Evolutionary conservation across 2,888 invertebrate genomes (phyloP).

Genomic region (Limnephilus auricula): DNA sequence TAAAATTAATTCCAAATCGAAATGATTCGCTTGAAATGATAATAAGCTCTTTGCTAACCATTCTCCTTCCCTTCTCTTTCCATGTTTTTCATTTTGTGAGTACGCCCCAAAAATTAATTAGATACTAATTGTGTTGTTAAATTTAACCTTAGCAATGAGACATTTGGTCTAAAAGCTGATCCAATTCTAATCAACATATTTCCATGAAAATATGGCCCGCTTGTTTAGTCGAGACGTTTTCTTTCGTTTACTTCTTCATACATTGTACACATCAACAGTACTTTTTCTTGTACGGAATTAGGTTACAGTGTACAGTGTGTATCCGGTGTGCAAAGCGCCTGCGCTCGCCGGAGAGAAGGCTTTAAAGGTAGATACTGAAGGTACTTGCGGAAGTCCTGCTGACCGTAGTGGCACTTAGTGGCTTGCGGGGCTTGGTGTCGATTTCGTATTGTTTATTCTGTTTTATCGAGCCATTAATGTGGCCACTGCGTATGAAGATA

Average conservation of each 20-base stretch:
- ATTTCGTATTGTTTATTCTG: not conserved
- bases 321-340: constrained; percentile 26
- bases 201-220: not conserved
- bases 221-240: not conserved
- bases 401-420: constrained; percentile 25
- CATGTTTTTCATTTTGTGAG: too few species aligned
- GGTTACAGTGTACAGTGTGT: not conserved
- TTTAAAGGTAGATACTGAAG: not conserved
- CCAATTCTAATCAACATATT: not conserved
- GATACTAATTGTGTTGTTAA: not conserved
- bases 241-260: not conserved
- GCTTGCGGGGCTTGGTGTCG: constrained; percentile 6
- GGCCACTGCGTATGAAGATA: not conserved
- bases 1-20: too few species aligned
- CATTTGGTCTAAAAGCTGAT: not conserved
- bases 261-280: not conserved
- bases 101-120: not conserved
- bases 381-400: constrained; percentile 25
- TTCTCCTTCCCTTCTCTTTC: not conserved
- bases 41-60: not conserved
- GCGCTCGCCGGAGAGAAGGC: constrained; percentile 1
- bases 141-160: not conserved
- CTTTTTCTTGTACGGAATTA: not conserved
- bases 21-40: not conserved
- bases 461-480: not conserved